Evolutionary conservation across 2,113 vertebrate species (phyloP), one percentile per base, ranked within the genome.

Genomic region (Rissa tridactyla): DNA sequence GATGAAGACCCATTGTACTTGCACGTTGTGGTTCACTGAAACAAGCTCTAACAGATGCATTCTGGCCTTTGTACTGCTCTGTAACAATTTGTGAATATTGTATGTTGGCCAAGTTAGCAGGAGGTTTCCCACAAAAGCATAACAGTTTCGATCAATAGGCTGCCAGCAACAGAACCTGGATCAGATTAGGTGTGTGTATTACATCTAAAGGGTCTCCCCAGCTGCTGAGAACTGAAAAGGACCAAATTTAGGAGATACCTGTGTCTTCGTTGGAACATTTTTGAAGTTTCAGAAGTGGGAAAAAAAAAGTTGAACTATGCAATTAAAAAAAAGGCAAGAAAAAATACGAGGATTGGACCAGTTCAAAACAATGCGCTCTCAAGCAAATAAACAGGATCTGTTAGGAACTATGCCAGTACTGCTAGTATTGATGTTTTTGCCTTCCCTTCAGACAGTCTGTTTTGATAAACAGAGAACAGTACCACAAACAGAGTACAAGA

Each of bases 391-490:
- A 4, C 66, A 96, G 82, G 62, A 85, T 80, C 90, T 88, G 29
- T 73, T 77, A 69, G 92, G 92, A 96, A 86, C 82, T 82, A 38
- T 38, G 96, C 82, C 90, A 93, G 76, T 61, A 73, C 70, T 58
- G 65, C 75, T 69, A 79, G 77, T 75, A 93, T 73, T 88, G 60
- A 93, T 88, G 71, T 32, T 94, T 95, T 88, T 96, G 75, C 55
- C 32, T 90, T 87, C 94, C 58, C 84, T 95, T 88, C 75, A 91
- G 46, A 32, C 34, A 92, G 51, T 32, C 70, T 77, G 70, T 93
- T 96, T 95, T 95, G 76, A 92, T 85, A 91, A 94, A 72, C 75
- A 94, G 54, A 65, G 82, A 95, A 90, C 6, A 83, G 68, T 49
- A 90, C 22, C 71, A 89, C 52, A 83, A 90, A 87, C 55, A 57